A percentile compares a stretch with the other conserved stretches of the same genome.
phyloP scores from a whole-genome alignment of 2,113 vertebrate species.

The Salvelinus namaycush region DNA sequence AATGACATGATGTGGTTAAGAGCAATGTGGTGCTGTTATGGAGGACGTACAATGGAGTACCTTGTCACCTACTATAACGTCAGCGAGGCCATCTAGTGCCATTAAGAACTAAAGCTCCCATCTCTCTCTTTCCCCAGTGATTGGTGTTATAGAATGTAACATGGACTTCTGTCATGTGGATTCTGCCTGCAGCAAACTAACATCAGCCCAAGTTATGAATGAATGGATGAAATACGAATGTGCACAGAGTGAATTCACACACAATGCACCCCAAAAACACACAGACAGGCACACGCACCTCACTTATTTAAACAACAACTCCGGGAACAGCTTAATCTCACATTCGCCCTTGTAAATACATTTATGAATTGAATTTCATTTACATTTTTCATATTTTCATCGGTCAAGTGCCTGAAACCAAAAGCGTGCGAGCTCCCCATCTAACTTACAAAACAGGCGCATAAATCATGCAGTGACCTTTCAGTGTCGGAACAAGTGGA shows the following conservation, averaged over 20 bases:
- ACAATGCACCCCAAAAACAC: conserved; percentile 5
- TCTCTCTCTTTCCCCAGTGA: conserved; percentile 48
- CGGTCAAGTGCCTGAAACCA: conserved; percentile 59
- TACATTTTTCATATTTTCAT: conserved; percentile 52
- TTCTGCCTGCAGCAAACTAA: too few relatives aligned
- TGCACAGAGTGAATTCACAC: too few relatives aligned
- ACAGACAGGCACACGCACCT: not conserved
- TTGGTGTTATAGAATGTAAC: not conserved
- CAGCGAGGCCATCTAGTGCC: conserved; percentile 47
- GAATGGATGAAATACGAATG: not conserved
- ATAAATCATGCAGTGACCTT: conserved; percentile 70
- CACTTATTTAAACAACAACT: conserved; percentile 21
- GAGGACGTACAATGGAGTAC: conserved; percentile 18
- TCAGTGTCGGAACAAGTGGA: conserved; percentile 40
- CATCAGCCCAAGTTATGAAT: too few relatives aligned
- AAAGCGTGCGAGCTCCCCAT: conserved; percentile 42
- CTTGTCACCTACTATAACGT: conserved; percentile 66
- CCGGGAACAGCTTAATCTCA: conserved; percentile 21
- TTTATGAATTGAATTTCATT: conserved; percentile 52
- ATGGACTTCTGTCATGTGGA: too few relatives aligned
- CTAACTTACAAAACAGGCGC: conserved; percentile 58
- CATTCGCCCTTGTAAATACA: conserved; percentile 59
- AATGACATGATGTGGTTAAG: too few relatives aligned
- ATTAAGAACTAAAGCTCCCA: conserved; percentile 54
- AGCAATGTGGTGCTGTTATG: too few relatives aligned